A percentile compares a stretch with the other conserved stretches of the same genome.
phyloP scores from a whole-genome alignment of 2,888 invertebrate genomes.

The Thyatira batis region DNA sequence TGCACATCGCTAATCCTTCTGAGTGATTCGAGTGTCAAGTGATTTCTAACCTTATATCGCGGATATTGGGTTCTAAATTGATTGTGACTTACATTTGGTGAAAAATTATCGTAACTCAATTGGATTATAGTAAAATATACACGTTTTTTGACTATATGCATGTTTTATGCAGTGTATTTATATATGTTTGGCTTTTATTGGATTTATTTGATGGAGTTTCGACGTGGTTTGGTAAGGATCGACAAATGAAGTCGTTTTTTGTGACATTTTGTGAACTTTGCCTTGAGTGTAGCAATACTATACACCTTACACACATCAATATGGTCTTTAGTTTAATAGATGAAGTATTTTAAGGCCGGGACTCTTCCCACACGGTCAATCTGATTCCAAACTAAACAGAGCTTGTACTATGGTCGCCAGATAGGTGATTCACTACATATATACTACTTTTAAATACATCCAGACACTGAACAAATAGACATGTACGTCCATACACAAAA shows the following conservation, averaged over 20 bases:
- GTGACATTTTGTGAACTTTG: not conserved
- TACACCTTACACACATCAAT: not conserved
- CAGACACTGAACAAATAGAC: no score
- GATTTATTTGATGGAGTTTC: not conserved
- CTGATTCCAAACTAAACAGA: no score
- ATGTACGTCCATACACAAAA: no score
- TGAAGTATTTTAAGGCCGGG: no score
- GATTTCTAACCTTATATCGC: no score
- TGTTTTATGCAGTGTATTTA: slow-evolving; percentile 10
- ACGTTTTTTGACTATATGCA: slow-evolving; percentile 5
- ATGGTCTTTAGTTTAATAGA: not conserved
- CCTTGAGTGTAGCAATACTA: not conserved
- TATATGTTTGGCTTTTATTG: slow-evolving; percentile 24
- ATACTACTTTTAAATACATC: no score
- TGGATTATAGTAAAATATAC: not conserved
- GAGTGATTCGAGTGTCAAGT: not conserved
- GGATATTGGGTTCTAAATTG: no score
- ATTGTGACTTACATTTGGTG: not conserved
- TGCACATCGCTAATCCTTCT: not conserved
- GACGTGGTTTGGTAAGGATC: not conserved
- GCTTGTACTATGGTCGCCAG: no score
- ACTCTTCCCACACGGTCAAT: no score
- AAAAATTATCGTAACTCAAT: not conserved
- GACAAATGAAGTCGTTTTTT: not conserved
- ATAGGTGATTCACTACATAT: no score